Conservation (phyloP, 2,888 invertebrate genomes). For the Cheilosia pagana region DNA sequence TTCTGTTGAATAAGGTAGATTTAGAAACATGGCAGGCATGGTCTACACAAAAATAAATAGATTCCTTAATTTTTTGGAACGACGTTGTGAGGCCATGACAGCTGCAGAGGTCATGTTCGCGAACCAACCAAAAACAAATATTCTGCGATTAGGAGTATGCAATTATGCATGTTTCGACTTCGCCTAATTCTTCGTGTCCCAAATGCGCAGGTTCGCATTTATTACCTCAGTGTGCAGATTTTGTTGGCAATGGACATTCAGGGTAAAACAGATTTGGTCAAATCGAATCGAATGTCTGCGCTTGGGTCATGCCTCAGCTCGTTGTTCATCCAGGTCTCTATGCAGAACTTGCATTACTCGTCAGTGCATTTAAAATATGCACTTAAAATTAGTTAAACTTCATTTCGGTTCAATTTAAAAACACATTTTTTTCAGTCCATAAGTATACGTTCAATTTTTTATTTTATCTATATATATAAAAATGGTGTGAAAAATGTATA, state of each 20-base stretch:
- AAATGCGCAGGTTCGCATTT: neutral
- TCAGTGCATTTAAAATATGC: too few relatives aligned
- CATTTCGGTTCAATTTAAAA: too few relatives aligned
- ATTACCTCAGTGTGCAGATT: too few relatives aligned
- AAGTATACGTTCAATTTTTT: too few relatives aligned
- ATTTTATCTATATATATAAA: too few relatives aligned
- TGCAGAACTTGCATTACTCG: conserved; percentile 1
- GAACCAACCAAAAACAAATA: neutral
- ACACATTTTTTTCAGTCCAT: too few relatives aligned
- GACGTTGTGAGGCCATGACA: neutral
- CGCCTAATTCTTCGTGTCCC: neutral
- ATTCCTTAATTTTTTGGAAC: conserved; percentile 35
- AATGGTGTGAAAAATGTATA: too few relatives aligned
- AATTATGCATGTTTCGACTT: neutral
- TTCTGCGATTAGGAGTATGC: neutral
- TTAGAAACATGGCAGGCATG: too few relatives aligned
- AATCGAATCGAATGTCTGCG: neutral
- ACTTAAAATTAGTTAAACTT: too few relatives aligned
- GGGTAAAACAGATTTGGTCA: conserved; percentile 8
- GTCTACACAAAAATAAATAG: conserved; percentile 9
- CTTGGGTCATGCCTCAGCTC: neutral
- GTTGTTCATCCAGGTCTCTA: neutral
- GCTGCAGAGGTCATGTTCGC: conserved; percentile 30
- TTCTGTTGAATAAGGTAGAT: too few relatives aligned
- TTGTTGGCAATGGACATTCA: too few relatives aligned